A percentile compares a stretch with the other conserved stretches of the same genome.
These are phyloP conservation scores for Imbricaverruca yamaguchii DNA, from an alignment of 2,888 invertebrate genomes.

Conservation along the genomic window DNA sequence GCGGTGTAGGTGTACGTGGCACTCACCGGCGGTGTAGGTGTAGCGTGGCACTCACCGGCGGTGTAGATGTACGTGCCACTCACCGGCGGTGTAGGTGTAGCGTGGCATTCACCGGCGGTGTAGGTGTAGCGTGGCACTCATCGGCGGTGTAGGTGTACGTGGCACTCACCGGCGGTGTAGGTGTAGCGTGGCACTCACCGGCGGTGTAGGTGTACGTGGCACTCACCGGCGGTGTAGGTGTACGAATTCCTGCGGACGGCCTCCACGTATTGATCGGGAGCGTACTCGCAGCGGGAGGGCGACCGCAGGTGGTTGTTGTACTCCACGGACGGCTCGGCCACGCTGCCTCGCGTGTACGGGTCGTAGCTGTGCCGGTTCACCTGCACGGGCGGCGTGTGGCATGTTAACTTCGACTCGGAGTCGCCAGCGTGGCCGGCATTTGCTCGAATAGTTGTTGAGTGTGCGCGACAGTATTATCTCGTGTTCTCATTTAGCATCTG, in stretches of 20 bases:
- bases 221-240: conserved; percentile 28
- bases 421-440: too few species aligned
- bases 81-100: conserved; percentile 28
- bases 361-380: not conserved
- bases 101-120: conserved; percentile 50
- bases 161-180: conserved; percentile 26
- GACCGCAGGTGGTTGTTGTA: conserved; percentile 9
- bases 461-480: too few species aligned
- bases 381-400: not conserved
- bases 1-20: conserved; percentile 28
- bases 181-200: conserved; percentile 29
- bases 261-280: conserved; percentile 3
- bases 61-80: conserved; percentile 25
- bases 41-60: too few species aligned
- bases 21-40: conserved; percentile 28
- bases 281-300: not conserved
- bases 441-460: too few species aligned
- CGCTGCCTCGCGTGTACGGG: not conserved
- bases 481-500: too few species aligned
- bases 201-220: conserved; percentile 28
- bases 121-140: conserved; percentile 56
- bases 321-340: not conserved
- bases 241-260: conserved; percentile 26
- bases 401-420: not conserved
- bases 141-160: conserved; percentile 38